Conservation (phyloP, 2,113 vertebrate genomes). For the Callorhinus ursinus region DNA sequence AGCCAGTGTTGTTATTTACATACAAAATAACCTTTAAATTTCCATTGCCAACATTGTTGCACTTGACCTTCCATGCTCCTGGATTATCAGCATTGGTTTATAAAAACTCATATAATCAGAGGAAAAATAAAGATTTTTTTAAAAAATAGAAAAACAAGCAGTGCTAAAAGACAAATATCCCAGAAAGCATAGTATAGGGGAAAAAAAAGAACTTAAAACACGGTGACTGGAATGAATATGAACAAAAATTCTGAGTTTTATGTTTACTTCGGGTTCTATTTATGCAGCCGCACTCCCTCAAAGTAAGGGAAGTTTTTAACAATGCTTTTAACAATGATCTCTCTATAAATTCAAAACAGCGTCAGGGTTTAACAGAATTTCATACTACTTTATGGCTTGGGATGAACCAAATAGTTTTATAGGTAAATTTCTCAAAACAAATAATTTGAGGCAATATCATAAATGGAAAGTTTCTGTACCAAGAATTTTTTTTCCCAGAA, state of each 20-base stretch:
- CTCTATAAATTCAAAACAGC: background rate
- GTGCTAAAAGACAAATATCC: background rate
- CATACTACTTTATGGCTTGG: background rate
- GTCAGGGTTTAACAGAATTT: constrained; percentile 22
- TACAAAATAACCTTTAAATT: background rate
- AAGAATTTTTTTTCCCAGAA: constrained; percentile 51
- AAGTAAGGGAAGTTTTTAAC: constrained; percentile 25
- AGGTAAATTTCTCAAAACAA: constrained; percentile 62
- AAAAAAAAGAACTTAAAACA: background rate
- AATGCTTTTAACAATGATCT: constrained; percentile 16
- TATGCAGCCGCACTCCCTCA: background rate
- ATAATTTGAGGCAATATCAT: constrained; percentile 52
- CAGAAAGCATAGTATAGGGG: background rate
- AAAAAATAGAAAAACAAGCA: background rate
- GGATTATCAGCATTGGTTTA: background rate
- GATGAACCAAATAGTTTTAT: background rate
- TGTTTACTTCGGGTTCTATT: background rate
- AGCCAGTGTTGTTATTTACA: background rate
- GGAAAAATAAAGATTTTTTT: background rate
- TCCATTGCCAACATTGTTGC: background rate
- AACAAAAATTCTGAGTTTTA: constrained; percentile 16
- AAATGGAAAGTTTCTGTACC: constrained; percentile 57
- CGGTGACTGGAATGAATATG: background rate
- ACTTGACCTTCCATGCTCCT: background rate
- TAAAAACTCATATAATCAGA: background rate